These are phyloP conservation scores for Folsomia candida DNA, from an alignment of 2,888 invertebrate genomes.

Conservation along the genomic window DNA sequence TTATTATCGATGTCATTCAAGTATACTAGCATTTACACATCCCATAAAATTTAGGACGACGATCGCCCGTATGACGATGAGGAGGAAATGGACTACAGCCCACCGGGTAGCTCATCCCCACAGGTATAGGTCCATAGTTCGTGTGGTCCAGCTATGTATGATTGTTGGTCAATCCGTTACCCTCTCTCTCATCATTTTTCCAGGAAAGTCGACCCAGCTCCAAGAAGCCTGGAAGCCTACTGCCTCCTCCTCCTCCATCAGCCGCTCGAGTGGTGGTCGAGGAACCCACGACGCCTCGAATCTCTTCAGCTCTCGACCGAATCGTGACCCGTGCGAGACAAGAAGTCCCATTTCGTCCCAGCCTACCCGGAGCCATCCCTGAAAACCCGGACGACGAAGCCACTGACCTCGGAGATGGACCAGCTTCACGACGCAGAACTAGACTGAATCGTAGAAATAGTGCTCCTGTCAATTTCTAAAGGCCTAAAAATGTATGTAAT, in stretches of 20 bases:
- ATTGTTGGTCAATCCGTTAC: background rate
- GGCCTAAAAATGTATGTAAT: background rate
- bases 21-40: background rate
- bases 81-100: conserved; percentile 1
- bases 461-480: conserved; percentile 15
- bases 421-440: background rate
- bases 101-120: background rate
- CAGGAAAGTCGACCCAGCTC: background rate
- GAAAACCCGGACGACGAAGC: conserved; percentile 11
- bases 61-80: background rate
- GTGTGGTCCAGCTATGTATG: background rate
- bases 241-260: too few relatives aligned
- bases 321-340: conserved; percentile 17
- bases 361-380: conserved; percentile 28
- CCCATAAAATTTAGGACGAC: background rate
- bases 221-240: background rate
- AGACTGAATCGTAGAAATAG: conserved; percentile 2
- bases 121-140: background rate
- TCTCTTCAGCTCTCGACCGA: conserved; percentile 23
- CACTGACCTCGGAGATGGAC: background rate
- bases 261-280: background rate
- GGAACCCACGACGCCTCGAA: background rate
- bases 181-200: conserved; percentile 10
- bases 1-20: background rate
- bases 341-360: conserved; percentile 29